Base-by-base conservation (phyloP, 2,888 invertebrate genomes). In the Escarpia spicata region DNA sequence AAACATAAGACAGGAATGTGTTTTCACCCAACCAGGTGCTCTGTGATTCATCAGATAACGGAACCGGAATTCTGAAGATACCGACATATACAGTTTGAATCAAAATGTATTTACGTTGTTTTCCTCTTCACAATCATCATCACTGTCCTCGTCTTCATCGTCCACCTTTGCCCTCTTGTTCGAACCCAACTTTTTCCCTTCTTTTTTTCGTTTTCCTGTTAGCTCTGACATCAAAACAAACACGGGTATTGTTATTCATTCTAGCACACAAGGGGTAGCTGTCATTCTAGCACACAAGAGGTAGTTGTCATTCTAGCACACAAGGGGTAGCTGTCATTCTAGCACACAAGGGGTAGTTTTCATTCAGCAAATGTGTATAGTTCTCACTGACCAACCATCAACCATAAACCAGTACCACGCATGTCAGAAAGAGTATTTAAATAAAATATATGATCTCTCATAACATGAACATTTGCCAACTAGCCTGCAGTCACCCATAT, bases 61-160 rank as follows among this genome's bases (percentile, higher is more conserved):
- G 3, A 37, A 19, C 31, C 6, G 45, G 12, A 91, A 43, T 15
- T 92, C 92, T n/a, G 92, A 45, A 43, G 92, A 93, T 60, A 91
- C 93, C 31, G 44, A 37, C n/a, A 26, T 52, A 75, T 26, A 9
- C 75, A 75, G 75, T 26, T 2, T 75, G 75, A 75, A 43, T 75
- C 75, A 19, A 75, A 75, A 75, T 75, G 6, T 75, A 75, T 75
- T 75, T 91, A 43, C 92, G 15, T 92, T 91, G 15, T 75, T 37
- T n/a, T 43, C 91, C n/a, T 43, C 58, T 44, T 94, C 93, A 45
- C 94, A 93, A 43, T 95, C 95, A 90, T 93, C 94, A n/a, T 93
- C 93, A 19, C 92, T 92, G 52, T 93, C 93, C 9, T 91, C 92
- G 15, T 93, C 93, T 90, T 93, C 94, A n/a, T 91, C 92, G 6